Conservation (phyloP, 2,888 invertebrate species). For the Drosophila meridiana region DNA sequence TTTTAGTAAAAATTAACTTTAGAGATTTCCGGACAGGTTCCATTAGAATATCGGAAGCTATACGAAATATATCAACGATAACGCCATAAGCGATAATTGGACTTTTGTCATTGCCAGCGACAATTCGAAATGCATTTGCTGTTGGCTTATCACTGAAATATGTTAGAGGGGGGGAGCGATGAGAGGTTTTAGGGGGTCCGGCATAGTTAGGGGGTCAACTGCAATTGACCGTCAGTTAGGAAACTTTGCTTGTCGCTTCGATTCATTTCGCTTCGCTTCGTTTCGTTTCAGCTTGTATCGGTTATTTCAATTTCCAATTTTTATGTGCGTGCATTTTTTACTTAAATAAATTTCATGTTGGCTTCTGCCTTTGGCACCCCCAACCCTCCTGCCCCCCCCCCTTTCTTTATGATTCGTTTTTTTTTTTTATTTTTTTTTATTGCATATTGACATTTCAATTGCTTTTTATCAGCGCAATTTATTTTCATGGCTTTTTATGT, state of each 20-base stretch:
- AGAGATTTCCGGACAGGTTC: neutral
- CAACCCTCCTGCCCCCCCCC: neutral
- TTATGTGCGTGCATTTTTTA: constrained; percentile 55
- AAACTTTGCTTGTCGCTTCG: constrained; percentile 27
- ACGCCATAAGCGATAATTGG: constrained; percentile 21
- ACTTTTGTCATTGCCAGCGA: constrained; percentile 30
- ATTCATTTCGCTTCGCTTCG: constrained; percentile 15
- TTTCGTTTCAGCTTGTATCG: constrained; percentile 33
- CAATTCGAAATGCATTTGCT: constrained; percentile 34
- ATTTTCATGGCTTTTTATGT: constrained; percentile 47
- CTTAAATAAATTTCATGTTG: constrained; percentile 38
- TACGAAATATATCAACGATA: constrained; percentile 13
- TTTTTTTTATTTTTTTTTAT: constrained; percentile 31
- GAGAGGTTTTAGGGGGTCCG: neutral
- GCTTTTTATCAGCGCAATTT: constrained; percentile 61
- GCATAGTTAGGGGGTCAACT: constrained; percentile 10
- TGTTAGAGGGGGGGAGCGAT: neutral
- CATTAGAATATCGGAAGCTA: constrained; percentile 32
- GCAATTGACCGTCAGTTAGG: constrained; percentile 37
- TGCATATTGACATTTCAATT: constrained; percentile 67
- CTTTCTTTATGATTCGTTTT: neutral
- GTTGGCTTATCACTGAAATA: constrained; percentile 38
- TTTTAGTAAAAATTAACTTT: constrained; percentile 7
- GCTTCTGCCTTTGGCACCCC: constrained; percentile 9
- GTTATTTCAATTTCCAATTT: constrained; percentile 37